These are phyloP conservation scores for Thamnophis elegans DNA, from an alignment of 2,797 vertebrate species.

Conservation along the genomic window DNA sequence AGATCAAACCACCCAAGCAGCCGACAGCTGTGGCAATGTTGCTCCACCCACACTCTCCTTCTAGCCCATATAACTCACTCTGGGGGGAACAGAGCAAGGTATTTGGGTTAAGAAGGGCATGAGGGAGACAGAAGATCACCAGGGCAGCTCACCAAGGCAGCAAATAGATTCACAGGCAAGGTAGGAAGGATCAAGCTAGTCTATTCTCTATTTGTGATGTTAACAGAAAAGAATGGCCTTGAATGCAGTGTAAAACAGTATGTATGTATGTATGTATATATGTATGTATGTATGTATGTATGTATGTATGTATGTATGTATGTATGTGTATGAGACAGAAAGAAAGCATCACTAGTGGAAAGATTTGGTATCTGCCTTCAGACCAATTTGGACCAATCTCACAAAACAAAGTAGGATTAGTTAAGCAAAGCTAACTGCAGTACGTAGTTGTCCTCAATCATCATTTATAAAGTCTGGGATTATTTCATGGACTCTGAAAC, in stretches of 20 bases:
- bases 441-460: slow-evolving; percentile 48
- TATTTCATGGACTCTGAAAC: slow-evolving; percentile 64
- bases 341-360: background rate
- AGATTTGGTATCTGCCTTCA: background rate
- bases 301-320: too few relatives aligned
- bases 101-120: background rate
- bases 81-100: background rate
- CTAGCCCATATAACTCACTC: background rate
- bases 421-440: background rate
- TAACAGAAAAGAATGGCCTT: background rate
- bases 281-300: too few relatives aligned
- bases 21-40: background rate
- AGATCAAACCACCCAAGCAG: background rate
- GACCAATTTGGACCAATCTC: background rate
- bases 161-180: background rate
- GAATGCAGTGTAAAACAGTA: background rate
- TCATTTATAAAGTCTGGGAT: slow-evolving; percentile 67
- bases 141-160: background rate
- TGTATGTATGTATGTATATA: too few relatives aligned
- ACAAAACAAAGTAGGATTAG: background rate
- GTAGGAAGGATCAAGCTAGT: background rate
- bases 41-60: background rate
- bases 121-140: background rate
- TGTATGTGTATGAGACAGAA: background rate
- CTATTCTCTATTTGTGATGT: background rate